Evolutionary conservation across 2,113 vertebrate genomes (phyloP).

Genomic region (Hippoglossus stenolepis): DNA sequence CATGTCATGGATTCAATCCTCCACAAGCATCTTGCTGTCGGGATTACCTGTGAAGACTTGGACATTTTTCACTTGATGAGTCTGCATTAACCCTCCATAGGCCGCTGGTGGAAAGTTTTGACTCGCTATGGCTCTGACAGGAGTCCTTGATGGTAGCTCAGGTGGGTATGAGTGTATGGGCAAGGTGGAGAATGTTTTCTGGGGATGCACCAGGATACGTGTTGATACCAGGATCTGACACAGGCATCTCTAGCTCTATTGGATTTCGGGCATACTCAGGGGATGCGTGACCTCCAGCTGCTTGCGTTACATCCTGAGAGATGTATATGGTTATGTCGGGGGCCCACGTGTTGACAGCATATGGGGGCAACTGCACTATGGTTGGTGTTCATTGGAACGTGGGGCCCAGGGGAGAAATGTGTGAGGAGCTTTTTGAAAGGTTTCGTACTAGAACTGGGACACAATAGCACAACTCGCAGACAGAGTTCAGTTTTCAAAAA

Average conservation of each 20-base stretch:
- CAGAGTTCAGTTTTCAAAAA: no score
- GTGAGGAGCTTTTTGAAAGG: no score
- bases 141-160: neutral
- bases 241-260: neutral
- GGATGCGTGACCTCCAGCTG: neutral
- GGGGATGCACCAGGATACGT: no score
- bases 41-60: constrained; percentile 27
- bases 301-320: neutral
- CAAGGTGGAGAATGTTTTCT: neutral
- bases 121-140: neutral
- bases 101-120: neutral
- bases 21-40: constrained; percentile 10
- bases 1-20: constrained; percentile 36
- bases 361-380: no score
- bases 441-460: no score
- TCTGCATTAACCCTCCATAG: constrained; percentile 38
- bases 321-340: neutral
- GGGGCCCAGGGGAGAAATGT: neutral
- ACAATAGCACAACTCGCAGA: no score
- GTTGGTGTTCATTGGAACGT: neutral
- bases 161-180: neutral
- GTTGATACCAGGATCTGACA: neutral
- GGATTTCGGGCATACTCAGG: neutral
- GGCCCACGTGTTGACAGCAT: neutral
- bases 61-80: constrained; percentile 38